Evolutionary conservation across 2,797 vertebrate genomes (phyloP), one percentile per base, ranked within the genome.

Genomic region (Silurus lanzhouensis): DNA sequence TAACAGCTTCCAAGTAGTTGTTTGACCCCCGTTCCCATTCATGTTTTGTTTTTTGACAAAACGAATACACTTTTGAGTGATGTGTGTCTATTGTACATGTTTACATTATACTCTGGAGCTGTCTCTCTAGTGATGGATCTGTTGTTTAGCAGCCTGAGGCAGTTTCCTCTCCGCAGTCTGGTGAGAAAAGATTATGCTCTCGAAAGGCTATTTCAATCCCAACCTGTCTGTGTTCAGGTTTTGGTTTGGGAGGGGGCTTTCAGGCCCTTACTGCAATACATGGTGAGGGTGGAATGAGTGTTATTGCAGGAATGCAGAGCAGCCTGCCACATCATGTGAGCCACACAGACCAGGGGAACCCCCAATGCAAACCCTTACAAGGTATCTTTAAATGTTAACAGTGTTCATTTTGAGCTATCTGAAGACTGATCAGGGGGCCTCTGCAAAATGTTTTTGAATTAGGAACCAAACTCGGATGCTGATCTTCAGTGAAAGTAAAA

Each of bases 221-320:
- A 20, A 63, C 74, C 52, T 74, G 83, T 71, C 64, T 84, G 81
- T 79, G 31, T 77, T 66, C 77, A 79, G 64, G 76, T 88, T 87
- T 82, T 38, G 60, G 84, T 76, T 72, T 87, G 72, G 57, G 5
- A 67, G 66, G 67, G 67, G 80, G 77, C 25, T 77, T 25, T 79
- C 60, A 76, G 79, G 66, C 48, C 58, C 22, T 84, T 83, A 81
- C 14, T 66, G 83, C 84, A 87, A 38, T 81, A 84, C 75, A 86
- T 88, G 83, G 80, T 76, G 75, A 86, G 80, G 75, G 13, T 83
- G 87, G 89, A 88, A 88, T 87, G 86, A 88, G 72, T 86, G 88
- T 87, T 85, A 88, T 89, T 90, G 78, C 89, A 88, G 58, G 88
- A 90, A 90, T 88, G 81, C 52, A 67, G 68, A 82, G 85, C 87